Evolutionary conservation across 2,888 invertebrate genomes (phyloP), one percentile per base, ranked within the genome.

Genomic region (Nudaria mundana): DNA sequence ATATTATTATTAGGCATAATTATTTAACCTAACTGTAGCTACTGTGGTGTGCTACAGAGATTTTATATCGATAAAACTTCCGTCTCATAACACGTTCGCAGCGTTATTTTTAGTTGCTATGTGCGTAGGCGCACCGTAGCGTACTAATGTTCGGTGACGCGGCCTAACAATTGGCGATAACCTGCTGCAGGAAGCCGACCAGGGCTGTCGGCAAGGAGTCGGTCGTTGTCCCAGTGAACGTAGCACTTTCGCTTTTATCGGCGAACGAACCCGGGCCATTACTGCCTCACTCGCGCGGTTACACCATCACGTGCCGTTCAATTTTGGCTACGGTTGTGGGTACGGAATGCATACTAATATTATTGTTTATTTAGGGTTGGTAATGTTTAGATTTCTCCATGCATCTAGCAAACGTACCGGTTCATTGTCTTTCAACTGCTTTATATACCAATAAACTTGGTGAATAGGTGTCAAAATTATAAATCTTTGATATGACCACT

Each of bases 191-290:
- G 81, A 78, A 76, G 70, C 72, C 62, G 65, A 52, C n/a, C 67
- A 64, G 71, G 71, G 65, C 74, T 66, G 68, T 56, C 59, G 63
- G 69, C 75, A 81, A n/a, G 86, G 84, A 83, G 75, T 59, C 81
- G 87, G 87, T 87, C 88, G 79, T 85, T 84, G 88, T 86, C 81
- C 88, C 82, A 87, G 63, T 88, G 86, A 87, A 86, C 85, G 81
- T 63, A 70, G 67, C 67, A 85, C 87, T 88, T 88, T 88, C 88
- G 85, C 84, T 88, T 84, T 88, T 79, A 76, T 80, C 79, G 87
- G 87, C 83, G 83, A 88, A 82, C 81, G 88, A 88, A 88, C 88
- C 85, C 82, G 73, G 75, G 57, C 75, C 79, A 85, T 87, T 85
- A 78, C 79, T 82, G 84, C 75, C 75, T 64, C 76, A 69, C 76